Percentiles rank a stretch among this genome's conserved stretches.
Evolutionary conservation across 2,797 vertebrate genomes (phyloP).

Genomic region (Esox masquinongy): DNA sequence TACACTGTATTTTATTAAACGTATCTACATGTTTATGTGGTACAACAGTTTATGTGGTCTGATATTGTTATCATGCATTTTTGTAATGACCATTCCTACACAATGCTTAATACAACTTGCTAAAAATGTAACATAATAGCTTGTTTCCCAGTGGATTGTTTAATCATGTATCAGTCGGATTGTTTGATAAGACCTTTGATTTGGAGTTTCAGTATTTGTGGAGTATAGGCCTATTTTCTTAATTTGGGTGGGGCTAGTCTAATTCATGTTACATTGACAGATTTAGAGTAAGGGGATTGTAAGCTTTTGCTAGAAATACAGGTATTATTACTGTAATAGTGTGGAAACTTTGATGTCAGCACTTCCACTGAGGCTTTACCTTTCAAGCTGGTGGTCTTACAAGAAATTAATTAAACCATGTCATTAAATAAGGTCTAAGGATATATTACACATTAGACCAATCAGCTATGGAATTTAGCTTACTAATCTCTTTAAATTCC

Average conservation of each 20-base stretch:
- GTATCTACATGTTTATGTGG: constrained; percentile 14
- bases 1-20: constrained; percentile 21
- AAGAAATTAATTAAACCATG: constrained; percentile 60
- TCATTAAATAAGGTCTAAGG: constrained; percentile 37
- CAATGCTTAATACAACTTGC: neutral
- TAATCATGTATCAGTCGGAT: neutral
- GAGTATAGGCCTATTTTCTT: neutral
- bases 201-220: neutral
- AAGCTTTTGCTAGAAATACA: constrained; percentile 32
- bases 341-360: constrained; percentile 42
- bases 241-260: neutral
- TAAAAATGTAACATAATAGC: neutral
- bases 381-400: constrained; percentile 47
- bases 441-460: constrained; percentile 48
- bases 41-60: constrained; percentile 13
- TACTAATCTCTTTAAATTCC: constrained; percentile 49
- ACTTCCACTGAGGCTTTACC: constrained; percentile 36
- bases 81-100: neutral
- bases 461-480: constrained; percentile 45
- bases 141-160: neutral
- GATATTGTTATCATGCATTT: neutral
- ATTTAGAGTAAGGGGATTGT: neutral
- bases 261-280: neutral
- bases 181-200: neutral
- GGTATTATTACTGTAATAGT: constrained; percentile 36